A percentile compares a stretch with the other conserved stretches of the same genome.
phyloP scores from a whole-genome alignment of 2,113 vertebrate genomes.

The Campylomormyrus numenius region DNA sequence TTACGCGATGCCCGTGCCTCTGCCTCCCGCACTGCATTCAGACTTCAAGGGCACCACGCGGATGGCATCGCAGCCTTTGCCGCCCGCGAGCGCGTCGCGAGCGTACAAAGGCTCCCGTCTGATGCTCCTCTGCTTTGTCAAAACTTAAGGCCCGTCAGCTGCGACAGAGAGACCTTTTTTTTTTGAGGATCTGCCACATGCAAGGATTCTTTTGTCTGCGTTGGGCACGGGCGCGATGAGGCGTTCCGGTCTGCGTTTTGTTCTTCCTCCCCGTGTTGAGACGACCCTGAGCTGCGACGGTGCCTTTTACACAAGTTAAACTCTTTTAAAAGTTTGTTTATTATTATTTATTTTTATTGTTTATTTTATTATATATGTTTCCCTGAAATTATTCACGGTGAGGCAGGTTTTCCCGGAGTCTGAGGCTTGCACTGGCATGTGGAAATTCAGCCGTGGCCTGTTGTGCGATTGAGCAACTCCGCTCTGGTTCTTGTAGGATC shows the following conservation, averaged over 20 bases:
- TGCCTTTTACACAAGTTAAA: conserved; percentile 9
- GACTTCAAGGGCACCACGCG: conserved; percentile 13
- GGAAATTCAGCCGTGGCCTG: neutral
- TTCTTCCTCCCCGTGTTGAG: neutral
- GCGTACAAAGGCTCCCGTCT: conserved; percentile 11
- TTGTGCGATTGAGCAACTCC: neutral
- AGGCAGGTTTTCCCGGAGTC: neutral
- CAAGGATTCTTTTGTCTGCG: neutral
- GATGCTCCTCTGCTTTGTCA: conserved; percentile 21
- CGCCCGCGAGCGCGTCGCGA: neutral
- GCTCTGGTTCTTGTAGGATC: neutral
- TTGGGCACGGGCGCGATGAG: neutral
- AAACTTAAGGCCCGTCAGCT: conserved; percentile 19
- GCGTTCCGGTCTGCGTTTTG: neutral
- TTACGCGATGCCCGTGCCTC: neutral
- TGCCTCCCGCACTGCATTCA: neutral
- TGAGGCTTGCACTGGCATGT: neutral
- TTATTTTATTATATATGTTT: conserved; percentile 15
- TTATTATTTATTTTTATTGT: conserved; percentile 1
- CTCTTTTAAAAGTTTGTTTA: conserved; percentile 14
- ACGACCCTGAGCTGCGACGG: conserved; percentile 7
- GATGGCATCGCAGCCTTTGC: neutral
- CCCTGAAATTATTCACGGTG: neutral
- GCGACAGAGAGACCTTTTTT: conserved; percentile 11
- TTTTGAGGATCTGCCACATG: conserved; percentile 6